Percentiles rank a stretch among this genome's conserved stretches.
phyloP scores from a whole-genome alignment of 2,797 vertebrate species.

The Myiotriccus ornatus region DNA sequence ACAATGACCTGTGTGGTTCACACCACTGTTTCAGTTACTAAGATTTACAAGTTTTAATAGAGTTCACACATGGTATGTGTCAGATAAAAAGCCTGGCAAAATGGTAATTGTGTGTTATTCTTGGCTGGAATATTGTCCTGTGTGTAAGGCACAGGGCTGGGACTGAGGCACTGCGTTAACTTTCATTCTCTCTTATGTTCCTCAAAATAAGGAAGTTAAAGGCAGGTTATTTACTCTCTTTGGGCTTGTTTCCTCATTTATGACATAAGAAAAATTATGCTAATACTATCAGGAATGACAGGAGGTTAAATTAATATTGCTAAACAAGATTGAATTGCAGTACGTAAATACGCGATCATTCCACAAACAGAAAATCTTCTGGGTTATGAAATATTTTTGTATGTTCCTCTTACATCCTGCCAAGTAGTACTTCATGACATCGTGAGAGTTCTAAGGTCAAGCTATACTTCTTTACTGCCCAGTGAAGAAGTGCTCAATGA shows the following conservation, averaged over 20 bases:
- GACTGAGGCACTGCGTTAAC: neutral
- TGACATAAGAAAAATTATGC: neutral
- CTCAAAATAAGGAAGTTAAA: neutral
- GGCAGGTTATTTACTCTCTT: neutral
- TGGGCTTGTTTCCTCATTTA: neutral
- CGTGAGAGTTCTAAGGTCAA: neutral
- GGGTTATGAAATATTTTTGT: conserved; percentile 6
- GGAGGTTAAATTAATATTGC: conserved; percentile 44
- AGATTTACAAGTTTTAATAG: conserved; percentile 52
- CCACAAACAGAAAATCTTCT: conserved; percentile 6
- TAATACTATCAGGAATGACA: neutral
- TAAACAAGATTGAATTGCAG: conserved; percentile 26
- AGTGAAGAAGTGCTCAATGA: neutral
- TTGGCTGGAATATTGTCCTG: conserved; percentile 1
- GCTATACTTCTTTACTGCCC: neutral
- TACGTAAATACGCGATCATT: neutral
- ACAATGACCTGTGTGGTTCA: conserved; percentile 25
- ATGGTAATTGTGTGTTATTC: neutral
- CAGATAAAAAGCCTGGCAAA: conserved; percentile 40
- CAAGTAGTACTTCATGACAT: neutral
- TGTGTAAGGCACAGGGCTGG: neutral
- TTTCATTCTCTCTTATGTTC: neutral
- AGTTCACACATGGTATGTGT: neutral
- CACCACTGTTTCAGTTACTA: neutral
- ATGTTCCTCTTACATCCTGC: neutral